A percentile compares a stretch with the other conserved stretches of the same genome.
phyloP scores from a whole-genome alignment of 2,797 vertebrate genomes.

The Xenops minutus region DNA sequence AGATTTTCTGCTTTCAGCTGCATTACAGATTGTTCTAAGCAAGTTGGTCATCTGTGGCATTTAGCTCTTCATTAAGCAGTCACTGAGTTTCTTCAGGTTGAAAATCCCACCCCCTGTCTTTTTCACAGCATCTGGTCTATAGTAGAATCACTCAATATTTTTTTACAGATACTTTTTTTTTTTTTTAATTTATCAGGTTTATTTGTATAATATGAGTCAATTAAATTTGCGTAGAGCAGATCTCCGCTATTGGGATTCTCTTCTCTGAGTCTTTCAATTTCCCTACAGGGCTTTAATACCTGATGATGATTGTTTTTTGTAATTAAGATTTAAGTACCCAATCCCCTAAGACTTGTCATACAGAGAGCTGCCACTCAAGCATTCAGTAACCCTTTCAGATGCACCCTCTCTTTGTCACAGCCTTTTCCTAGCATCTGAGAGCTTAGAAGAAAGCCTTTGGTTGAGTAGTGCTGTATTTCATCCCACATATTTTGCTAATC shows the following conservation, averaged over 20 bases:
- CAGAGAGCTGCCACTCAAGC: constrained; percentile 78
- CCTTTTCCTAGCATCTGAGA: background rate
- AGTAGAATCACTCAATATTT: constrained; percentile 32
- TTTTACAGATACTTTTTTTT: constrained; percentile 19
- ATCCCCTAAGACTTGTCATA: constrained; percentile 77
- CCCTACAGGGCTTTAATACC: constrained; percentile 65
- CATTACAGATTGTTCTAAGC: background rate
- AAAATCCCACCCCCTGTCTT: background rate
- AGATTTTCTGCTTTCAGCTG: background rate
- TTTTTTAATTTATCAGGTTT: constrained; percentile 61
- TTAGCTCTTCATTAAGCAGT: background rate
- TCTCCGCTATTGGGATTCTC: constrained; percentile 53
- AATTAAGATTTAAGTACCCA: constrained; percentile 85
- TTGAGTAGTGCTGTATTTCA: background rate
- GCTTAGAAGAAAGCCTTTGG: constrained; percentile 11
- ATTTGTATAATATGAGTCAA: constrained; percentile 68
- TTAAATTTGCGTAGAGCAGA: constrained; percentile 63
- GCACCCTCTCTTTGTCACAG: constrained; percentile 34
- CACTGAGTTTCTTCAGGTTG: background rate
- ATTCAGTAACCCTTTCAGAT: constrained; percentile 56
- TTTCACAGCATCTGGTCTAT: constrained; percentile 1
- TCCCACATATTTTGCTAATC: constrained; percentile 27
- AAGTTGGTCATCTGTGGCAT: background rate
- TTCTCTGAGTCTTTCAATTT: constrained; percentile 66
- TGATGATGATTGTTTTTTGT: constrained; percentile 74